Base-by-base conservation (phyloP, 2,113 vertebrate genomes). In the Ochotona curzoniae region DNA sequence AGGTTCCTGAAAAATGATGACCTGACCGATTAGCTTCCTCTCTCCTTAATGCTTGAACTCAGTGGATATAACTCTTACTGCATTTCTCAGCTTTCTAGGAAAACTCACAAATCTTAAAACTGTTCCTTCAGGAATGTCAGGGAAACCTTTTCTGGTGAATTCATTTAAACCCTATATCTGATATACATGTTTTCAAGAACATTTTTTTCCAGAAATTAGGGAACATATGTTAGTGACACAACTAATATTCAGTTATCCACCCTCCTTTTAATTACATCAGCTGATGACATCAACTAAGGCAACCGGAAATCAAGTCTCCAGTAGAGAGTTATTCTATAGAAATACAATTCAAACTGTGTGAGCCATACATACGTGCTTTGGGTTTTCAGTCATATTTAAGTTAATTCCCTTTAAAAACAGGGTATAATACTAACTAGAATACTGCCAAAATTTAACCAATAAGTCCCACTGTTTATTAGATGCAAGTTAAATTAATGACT, bases 81-180 rank as follows among this genome's bases (percentile, higher is more conserved):
- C 3, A 70, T 17, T 49, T n/a, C 28, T 66, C 60, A 17, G 2
- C 12, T 63, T 78, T 60, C 17, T 51, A 49, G 28, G 23, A 57
- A 64, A 61, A 14, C 83, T 30, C n/a, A 54, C 32, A 76, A 93
- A 63, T 92, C 44, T 75, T 47, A 87, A 90, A 91, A 84, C 6
- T 28, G 71, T 26, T 38, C 32, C 20, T 57, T 15, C 26, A 66
- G 71, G 30, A 71, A 38, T 69, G 18, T 49, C 54, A 92, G 23
- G 2, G 54, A 74, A 75, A 95, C 71, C 26, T 2, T 20, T 87
- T 75, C 38, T 44, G 30, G 14, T 47, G 23, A 89, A 57, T 83
- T 93, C 21, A 83, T 89, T 57, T 49, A 83, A 95, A 82, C 73
- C 8, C 8, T 51, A 1, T 23, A 91, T 54, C 94, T 81, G 38